Base-by-base conservation (phyloP, 2,888 invertebrate species). In the Drosophila prostipennis region DNA sequence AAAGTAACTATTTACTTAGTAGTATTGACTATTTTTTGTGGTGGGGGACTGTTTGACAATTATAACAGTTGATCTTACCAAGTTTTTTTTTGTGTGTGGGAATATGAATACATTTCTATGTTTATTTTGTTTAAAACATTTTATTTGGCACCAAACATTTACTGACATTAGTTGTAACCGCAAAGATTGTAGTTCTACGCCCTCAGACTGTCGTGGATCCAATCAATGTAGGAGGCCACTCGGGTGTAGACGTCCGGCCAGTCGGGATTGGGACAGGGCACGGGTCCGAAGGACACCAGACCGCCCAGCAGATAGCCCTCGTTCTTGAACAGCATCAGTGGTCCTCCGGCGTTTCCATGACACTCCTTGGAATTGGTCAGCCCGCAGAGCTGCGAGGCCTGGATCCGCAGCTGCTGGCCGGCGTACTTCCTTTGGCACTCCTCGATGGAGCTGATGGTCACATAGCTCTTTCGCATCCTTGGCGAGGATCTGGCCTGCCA, bases 231-330 rank as follows among this genome's bases (percentile, higher is more conserved):
- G 6, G 86, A 74, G 3, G 86, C 72, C 1, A 85, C 88, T 3
- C 86, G 72, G 1, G 84, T 86, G 23, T 83, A 85, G 16, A 85
- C 76, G 48, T 85, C 86, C 8, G 84, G 88, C 78, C 77, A 82
- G 6, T 60, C 72, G 6, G 54, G 6, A n/a, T 36, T 69, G 3
- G 83, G 78, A 19, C 88, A 87, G 2, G 56, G 58, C 1, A 75
- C 72, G 0, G 84, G 88, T 0, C 88, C 88, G 29, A 87, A 85
- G 0, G 84, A 87, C 6, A 78, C 23, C 0, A 85, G 11, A 0
- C 84, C 84, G 5, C 69, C 83, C 3, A 85, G 61, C 0, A 80
- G 40, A 61, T 85, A 85, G 2, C n/a, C 57, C 19, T 69, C 57
- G 67, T 82, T 68, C 36, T 65, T 74, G 13, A 59, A 70, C 10